A percentile compares a stretch with the other conserved stretches of the same genome.
These are phyloP conservation scores for Coelopa pilipes DNA, from an alignment of 2,888 invertebrate genomes.

Conservation along the genomic window DNA sequence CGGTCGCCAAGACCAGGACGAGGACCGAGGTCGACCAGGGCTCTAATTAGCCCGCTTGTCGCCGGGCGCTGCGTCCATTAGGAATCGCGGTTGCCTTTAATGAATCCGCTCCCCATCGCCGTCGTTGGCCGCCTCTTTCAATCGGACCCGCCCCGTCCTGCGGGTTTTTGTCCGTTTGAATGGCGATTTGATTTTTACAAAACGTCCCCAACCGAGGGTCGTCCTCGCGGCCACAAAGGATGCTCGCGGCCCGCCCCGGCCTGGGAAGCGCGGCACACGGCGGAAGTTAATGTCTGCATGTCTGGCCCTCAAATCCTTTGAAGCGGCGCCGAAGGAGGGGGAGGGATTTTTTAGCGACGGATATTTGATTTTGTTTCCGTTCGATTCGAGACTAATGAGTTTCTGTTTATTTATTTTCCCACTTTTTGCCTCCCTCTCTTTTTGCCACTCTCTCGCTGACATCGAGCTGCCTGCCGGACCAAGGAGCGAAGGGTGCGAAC, in stretches of 20 bases:
- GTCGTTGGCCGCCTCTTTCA: neutral
- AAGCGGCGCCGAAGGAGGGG: neutral
- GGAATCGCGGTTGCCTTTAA: too few species aligned
- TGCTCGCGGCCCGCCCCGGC: conserved; percentile 14
- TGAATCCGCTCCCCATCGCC: neutral
- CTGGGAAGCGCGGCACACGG: conserved; percentile 35
- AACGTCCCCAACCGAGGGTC: too few species aligned
- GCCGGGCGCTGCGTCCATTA: too few species aligned
- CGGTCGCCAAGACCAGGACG: too few species aligned
- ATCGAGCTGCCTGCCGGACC: too few species aligned
- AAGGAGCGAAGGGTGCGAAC: too few species aligned
- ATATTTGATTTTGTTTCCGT: conserved; percentile 36
- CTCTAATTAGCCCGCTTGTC: neutral
- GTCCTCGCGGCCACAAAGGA: conserved; percentile 13
- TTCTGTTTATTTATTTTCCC: conserved; percentile 32
- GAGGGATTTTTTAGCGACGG: conserved; percentile 16
- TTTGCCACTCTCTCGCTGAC: neutral
- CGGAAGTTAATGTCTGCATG: conserved; percentile 36
- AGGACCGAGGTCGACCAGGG: too few species aligned
- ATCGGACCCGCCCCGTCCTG: neutral
- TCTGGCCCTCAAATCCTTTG: conserved; percentile 18
- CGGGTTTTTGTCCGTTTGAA: conserved; percentile 7
- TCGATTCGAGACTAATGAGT: conserved; percentile 29
- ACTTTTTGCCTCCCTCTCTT: neutral
- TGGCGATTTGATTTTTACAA: neutral